Conservation (phyloP, 2,888 invertebrate species). For the Parelbella ahira region DNA sequence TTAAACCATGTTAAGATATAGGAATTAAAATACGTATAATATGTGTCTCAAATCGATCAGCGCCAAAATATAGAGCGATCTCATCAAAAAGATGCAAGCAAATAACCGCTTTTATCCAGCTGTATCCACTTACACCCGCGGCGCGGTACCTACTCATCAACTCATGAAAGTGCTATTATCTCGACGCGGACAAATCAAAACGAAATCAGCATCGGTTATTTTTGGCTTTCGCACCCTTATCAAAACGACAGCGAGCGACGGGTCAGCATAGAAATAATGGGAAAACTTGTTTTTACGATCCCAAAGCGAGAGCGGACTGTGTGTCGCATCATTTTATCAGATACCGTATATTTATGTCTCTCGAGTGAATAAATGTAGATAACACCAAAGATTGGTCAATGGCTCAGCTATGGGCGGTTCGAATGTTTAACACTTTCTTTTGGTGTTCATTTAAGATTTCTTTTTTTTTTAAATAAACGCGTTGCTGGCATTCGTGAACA, state of each 20-base stretch:
- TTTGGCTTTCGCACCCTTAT: slow-evolving; percentile 68
- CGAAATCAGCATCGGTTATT: slow-evolving; percentile 74
- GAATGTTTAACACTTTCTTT: slow-evolving; percentile 16
- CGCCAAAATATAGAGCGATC: no score
- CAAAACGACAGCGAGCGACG: slow-evolving; percentile 52
- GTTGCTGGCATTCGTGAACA: not conserved
- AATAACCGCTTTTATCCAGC: slow-evolving; percentile 12
- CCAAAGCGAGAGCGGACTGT: slow-evolving; percentile 35
- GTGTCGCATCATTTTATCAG: slow-evolving; percentile 44
- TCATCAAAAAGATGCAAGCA: slow-evolving; percentile 6
- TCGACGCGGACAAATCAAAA: slow-evolving; percentile 68
- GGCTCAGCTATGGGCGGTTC: slow-evolving; percentile 25
- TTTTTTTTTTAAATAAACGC: not conserved
- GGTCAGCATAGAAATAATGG: slow-evolving; percentile 62
- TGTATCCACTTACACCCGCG: slow-evolving; percentile 20
- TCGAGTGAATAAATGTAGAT: slow-evolving; percentile 40
- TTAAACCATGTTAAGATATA: no score
- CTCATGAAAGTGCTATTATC: slow-evolving; percentile 72
- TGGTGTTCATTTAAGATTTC: not conserved
- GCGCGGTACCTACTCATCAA: slow-evolving; percentile 45
- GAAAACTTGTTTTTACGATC: slow-evolving; percentile 58
- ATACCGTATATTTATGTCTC: slow-evolving; percentile 40
- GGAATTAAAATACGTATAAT: no score
- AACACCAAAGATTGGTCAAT: slow-evolving; percentile 33
- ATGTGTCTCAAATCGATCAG: no score